Base-by-base conservation (phyloP, 2,113 vertebrate genomes). In the Vulpes lagopus region DNA sequence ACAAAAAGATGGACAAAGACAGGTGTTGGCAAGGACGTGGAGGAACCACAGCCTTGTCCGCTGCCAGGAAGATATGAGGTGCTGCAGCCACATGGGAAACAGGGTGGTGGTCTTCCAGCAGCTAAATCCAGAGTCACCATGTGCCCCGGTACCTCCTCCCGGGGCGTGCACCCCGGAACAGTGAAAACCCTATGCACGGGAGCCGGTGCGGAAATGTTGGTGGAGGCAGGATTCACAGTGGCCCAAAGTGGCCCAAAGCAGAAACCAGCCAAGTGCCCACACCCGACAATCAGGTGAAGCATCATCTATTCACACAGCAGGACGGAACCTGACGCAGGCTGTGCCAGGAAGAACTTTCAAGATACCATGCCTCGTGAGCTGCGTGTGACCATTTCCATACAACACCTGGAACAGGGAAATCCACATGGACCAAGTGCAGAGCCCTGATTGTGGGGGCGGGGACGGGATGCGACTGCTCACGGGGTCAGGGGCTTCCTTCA, bases 271-370 rank as follows among this genome's bases (percentile, higher is more conserved):
- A 30, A n/a, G 17, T 11, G 15, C 8, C 65, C 30, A 17, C 15
- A n/a, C 30, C 30, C 7, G 7, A 9, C 65, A 6, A n/a, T 17
- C 15, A n/a, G 30, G 15, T 17, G 65, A n/a, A 5, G 32, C 30
- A 2, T 2, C 27, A 15, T 32, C 0, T 12, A 5, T 32, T 30
- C 12, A 6, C 5, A 14, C 2, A 14, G 65, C 0, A 3, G 57
- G 32, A n/a, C 16, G 0, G 16, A 9, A 11, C 32, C 32, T 32
- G 32, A 19, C 16, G 4, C 32, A n/a, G 65, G 65, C 32, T 2
- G 2, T 1, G 15, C 65, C 32, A n/a, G 32, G 65, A n/a, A 30
- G 15, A 69, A 9, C 15, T 3, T 0, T 69, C 30, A n/a, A n/a
- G 32, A n/a, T 16, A 69, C 8, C 32, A n/a, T 32, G 8, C 65